Base-by-base conservation (phyloP, 2,797 vertebrate genomes). In the Gambusia yucatana region DNA sequence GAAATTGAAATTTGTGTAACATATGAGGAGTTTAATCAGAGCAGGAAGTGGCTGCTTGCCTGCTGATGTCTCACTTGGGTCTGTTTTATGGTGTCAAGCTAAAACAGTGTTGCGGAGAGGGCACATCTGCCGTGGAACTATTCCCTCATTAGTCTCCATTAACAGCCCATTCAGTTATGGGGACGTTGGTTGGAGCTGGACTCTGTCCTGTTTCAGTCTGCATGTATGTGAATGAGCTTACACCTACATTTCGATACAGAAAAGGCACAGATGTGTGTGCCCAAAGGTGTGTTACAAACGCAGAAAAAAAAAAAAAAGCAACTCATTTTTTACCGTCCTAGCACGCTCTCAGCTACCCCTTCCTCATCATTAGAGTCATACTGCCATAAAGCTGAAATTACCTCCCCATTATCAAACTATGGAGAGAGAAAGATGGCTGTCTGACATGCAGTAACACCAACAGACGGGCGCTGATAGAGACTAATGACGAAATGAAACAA, bases 141-240 rank as follows among this genome's bases (percentile, higher is more conserved):
- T 87, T 92, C 82, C 79, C 89, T 92, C 90, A 93, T 95, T 94
- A 93, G 86, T 94, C 91, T 93, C 90, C 89, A 94, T 93, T 93
- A 92, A 91, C 89, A 75, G 75, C 84, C 85, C 82, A 86, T 92
- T 93, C 88, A 77, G 76, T 78, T 90, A 79, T 80, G 77, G 84
- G 80, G 77, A 88, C 87, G 84, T 77, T 59, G n/a, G 74, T 72
- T 61, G 50, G 81, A 91, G 76, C 81, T 92, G 87, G 87, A 91
- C 77, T 41, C 63, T 33, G 41, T 87, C 82, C 84, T 25, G 46
- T 78, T 69, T 75, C 9, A 48, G 36, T 74, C 22, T 70, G 30
- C 82, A 72, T 57, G 11, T 57, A 69, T 61, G 50, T 25, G 2
- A 44, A 3, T 25, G 6, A 48, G 73, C 73, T 76, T 20, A 43